Base-by-base conservation (phyloP, 1,140 invertebrate species). In the Hyposmocoma kahamanoa region DNA sequence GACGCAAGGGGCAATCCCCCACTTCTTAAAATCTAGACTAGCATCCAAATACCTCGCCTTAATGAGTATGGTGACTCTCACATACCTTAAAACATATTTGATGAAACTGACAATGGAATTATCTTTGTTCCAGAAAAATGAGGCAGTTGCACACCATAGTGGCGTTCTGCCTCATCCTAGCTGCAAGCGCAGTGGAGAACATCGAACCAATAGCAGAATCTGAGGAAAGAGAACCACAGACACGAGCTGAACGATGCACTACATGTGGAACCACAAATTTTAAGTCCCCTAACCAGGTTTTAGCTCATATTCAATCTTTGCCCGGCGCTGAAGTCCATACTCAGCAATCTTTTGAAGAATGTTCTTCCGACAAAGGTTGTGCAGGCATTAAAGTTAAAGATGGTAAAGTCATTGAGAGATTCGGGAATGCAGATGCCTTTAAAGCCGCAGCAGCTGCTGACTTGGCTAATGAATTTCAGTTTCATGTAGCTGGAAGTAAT, bases 301-400 rank as follows among this genome's bases (percentile, higher is more conserved):
- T 80, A 18, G 73, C 76, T 20, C 67, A 73, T 1, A 39, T 83
- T 6, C 58, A 75, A 58, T 39, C 59, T 0, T 19, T 75, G 5
- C 79, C 80, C 15, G 72, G 65, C 0, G 67, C 67, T 3, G 77
- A 83, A 48, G 68, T 87, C 4, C 84, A 87, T 52, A 80, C 77
- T 0, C 78, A 85, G 26, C 64, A 84, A 22, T 72, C 76, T 0
- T 84, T 76, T 47, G 76, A 86, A 66, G 72, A 73, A 3, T 87
- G 86, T 49, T 77, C 82, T 1, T 56, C 62, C 3, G 76, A 78
- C 1, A 83, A 81, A 56, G 86, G 86, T 1, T 87, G 86, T 45
- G 86, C 80, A 20, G 84, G 86, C 1, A 39, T 87, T 5, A 84
- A 86, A 48, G 49, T 86, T 0, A 84, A 87, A 60, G 84, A 87